Conservation (phyloP, 2,888 invertebrate genomes). For the Zygothrica quintamaculata region DNA sequence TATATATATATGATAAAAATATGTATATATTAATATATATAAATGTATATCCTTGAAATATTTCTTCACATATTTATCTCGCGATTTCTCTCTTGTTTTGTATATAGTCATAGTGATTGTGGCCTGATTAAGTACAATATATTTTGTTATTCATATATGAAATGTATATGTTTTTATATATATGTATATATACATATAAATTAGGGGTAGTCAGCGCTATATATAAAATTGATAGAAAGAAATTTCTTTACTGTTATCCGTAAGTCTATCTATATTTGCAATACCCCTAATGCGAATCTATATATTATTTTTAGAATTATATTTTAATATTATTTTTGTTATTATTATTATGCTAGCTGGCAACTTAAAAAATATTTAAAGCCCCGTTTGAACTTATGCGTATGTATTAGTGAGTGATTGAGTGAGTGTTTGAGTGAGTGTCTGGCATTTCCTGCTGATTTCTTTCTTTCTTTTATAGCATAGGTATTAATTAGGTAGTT, state of each 20-base stretch:
- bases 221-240: not conserved
- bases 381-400: slow-evolving; percentile 76
- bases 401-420: slow-evolving; percentile 66
- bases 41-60: slow-evolving; percentile 53
- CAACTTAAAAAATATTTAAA: slow-evolving; percentile 75
- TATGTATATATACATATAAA: slow-evolving; percentile 45
- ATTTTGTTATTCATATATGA: slow-evolving; percentile 31
- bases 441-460: slow-evolving; percentile 42
- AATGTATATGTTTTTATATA: no score
- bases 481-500: slow-evolving; percentile 66
- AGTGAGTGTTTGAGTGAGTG: slow-evolving; percentile 46
- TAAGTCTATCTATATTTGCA: no score
- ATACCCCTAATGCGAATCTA: slow-evolving; percentile 33
- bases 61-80: no score
- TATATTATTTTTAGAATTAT: no score
- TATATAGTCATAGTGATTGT: slow-evolving; percentile 75
- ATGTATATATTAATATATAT: slow-evolving; percentile 56
- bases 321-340: no score
- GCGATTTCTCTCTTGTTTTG: slow-evolving; percentile 13
- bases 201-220: slow-evolving; percentile 34
- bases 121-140: slow-evolving; percentile 71
- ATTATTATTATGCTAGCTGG: slow-evolving; percentile 71
- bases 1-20: slow-evolving; percentile 42
- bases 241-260: no score
- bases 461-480: slow-evolving; percentile 48